Conservation (phyloP, 1,140 invertebrate species). For the Mylabris phalerata region DNA sequence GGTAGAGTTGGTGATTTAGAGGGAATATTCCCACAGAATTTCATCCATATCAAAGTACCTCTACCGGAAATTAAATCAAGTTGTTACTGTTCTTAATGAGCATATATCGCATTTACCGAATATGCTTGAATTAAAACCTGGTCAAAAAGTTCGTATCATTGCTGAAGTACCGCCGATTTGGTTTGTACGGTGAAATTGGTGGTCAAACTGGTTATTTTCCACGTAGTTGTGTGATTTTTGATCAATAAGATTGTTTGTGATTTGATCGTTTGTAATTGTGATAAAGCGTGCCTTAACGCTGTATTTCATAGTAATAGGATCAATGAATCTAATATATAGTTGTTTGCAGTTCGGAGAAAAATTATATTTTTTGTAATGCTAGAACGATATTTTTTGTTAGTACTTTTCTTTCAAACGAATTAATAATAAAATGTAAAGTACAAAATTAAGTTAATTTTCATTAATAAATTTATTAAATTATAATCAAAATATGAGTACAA, state of each 20-base stretch:
- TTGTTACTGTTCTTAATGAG: conserved; percentile 47
- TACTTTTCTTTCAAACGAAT: no score
- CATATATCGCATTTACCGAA: conserved; percentile 44
- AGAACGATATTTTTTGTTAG: no score
- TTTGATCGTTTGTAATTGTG: no score
- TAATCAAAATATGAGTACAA: no score
- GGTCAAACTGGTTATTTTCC: conserved; percentile 72
- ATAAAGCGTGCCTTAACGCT: no score
- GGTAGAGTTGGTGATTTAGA: conserved; percentile 56
- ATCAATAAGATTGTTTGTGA: conserved; percentile 32
- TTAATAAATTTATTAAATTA: no score
- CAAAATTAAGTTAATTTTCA: no score
- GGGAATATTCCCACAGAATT: conserved; percentile 77
- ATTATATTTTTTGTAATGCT: no score
- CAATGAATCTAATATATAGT: no score
- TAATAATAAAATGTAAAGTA: no score
- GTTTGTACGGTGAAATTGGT: conserved; percentile 64
- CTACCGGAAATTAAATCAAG: conserved; percentile 44
- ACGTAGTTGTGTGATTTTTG: conserved; percentile 57
- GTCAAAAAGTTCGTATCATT: conserved; percentile 63
- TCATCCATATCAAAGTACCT: conserved; percentile 69
- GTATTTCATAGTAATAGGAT: no score
- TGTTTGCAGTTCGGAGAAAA: no score
- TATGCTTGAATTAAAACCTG: conserved; percentile 50
- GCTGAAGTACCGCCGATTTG: conserved; percentile 71